phyloP scores from a whole-genome alignment of 1,140 invertebrate species.

The Hypsibius dujardini region DNA sequence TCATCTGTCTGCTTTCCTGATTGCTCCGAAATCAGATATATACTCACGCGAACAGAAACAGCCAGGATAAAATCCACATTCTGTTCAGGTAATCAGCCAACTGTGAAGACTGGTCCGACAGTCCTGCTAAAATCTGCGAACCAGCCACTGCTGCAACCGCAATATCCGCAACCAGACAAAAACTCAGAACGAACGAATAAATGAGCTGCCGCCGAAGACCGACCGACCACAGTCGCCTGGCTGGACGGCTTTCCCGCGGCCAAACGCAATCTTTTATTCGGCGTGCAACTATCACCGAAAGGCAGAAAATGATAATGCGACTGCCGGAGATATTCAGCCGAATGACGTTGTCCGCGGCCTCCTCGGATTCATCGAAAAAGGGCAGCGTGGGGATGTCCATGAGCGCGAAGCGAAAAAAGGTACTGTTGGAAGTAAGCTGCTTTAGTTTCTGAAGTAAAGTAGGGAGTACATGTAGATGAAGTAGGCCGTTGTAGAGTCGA shows the following conservation, averaged over 20 bases:
- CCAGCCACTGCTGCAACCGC: background rate
- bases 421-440: too few relatives aligned
- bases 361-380: background rate
- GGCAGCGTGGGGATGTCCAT: background rate
- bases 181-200: background rate
- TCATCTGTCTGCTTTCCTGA: too few relatives aligned
- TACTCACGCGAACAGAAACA: background rate
- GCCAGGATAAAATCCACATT: background rate
- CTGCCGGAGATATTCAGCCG: background rate
- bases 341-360: background rate
- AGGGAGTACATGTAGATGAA: too few relatives aligned
- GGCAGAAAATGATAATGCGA: background rate
- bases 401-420: background rate
- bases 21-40: too few relatives aligned
- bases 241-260: background rate
- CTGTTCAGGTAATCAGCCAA: too few relatives aligned
- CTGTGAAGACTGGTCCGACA: background rate
- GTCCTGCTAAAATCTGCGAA: background rate
- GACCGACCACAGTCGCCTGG: background rate
- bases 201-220: background rate
- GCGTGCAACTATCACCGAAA: background rate
- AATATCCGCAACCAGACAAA: conserved; percentile 4
- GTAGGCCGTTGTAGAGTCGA: too few relatives aligned
- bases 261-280: background rate
- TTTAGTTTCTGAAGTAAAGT: too few relatives aligned